These are phyloP conservation scores for Helobdella robusta DNA, from an alignment of 2,888 invertebrate species.

Conservation along the genomic window DNA sequence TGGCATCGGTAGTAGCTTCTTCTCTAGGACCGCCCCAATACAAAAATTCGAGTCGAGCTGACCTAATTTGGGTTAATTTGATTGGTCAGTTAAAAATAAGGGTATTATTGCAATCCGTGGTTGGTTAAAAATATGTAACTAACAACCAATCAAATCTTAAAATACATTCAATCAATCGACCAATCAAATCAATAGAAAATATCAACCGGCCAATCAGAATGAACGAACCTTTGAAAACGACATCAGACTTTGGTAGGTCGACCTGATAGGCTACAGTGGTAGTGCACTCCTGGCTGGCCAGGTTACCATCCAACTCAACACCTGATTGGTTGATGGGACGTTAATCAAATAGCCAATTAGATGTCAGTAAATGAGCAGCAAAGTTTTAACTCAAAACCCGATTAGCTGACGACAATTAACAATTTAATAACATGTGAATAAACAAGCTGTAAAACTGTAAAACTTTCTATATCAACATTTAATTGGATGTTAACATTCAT, in stretches of 20 bases:
- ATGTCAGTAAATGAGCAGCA: too few species aligned
- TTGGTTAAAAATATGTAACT: neutral
- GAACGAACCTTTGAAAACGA: conserved; percentile 78
- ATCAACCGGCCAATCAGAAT: too few species aligned
- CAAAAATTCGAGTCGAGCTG: conserved; percentile 60
- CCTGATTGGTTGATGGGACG: conserved; percentile 52
- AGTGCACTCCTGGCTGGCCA: conserved; percentile 77
- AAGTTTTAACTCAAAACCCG: too few species aligned
- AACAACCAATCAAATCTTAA: neutral
- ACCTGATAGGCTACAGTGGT: conserved; percentile 88
- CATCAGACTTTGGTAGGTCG: conserved; percentile 85
- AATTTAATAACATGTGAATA: too few species aligned
- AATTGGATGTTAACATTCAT: too few species aligned
- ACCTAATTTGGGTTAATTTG: conserved; percentile 55
- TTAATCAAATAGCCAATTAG: too few species aligned
- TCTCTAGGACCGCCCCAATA: conserved; percentile 84
- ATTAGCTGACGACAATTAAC: too few species aligned
- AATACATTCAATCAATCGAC: too few species aligned
- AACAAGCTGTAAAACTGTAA: too few species aligned
- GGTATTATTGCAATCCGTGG: neutral
- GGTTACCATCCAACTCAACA: conserved; percentile 85
- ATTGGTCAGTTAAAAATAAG: neutral
- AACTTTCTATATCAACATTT: too few species aligned
- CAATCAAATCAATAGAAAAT: too few species aligned
- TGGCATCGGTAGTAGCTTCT: conserved; percentile 81